Conservation (phyloP, 2,888 invertebrate genomes). For the Aromia moschata region DNA sequence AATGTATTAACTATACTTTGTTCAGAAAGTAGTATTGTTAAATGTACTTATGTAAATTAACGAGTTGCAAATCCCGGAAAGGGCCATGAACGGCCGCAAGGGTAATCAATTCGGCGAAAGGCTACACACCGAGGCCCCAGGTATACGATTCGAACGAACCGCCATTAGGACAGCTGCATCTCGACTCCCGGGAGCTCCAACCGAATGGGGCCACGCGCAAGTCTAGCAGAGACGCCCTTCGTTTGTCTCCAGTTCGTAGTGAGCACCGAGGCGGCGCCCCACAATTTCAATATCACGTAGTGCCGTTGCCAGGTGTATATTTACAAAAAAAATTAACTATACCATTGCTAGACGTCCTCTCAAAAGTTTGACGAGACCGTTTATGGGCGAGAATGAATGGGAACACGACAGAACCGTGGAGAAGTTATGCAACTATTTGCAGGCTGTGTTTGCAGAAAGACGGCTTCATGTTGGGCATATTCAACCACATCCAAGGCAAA, state of each 20-base stretch:
- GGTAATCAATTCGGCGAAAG: conserved; percentile 9
- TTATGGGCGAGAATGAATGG: conserved; percentile 16
- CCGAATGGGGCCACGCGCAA: conserved; percentile 61
- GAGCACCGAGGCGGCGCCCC: conserved; percentile 65
- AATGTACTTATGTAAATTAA: too few relatives aligned
- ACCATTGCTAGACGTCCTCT: conserved; percentile 16
- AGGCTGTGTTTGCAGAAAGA: conserved; percentile 73
- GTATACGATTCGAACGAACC: conserved; percentile 45
- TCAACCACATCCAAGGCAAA: conserved; percentile 65
- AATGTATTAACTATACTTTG: too few relatives aligned
- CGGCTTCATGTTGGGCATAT: conserved; percentile 71
- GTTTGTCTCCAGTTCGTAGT: conserved; percentile 61
- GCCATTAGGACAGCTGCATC: conserved; percentile 45
- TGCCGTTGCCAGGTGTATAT: conserved; percentile 43
- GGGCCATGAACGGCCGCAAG: too few relatives aligned
- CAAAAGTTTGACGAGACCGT: conserved; percentile 7
- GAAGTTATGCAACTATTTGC: conserved; percentile 72
- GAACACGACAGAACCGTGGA: conserved; percentile 60
- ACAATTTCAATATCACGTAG: conserved; percentile 48
- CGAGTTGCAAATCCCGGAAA: too few relatives aligned
- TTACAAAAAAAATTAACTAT: conserved; percentile 23
- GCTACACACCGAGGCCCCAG: conserved; percentile 14
- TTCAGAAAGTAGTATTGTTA: too few relatives aligned
- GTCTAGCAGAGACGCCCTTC: conserved; percentile 60
- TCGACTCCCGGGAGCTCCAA: conserved; percentile 52